Evolutionary conservation across 2,797 vertebrate genomes (phyloP), one percentile per base, ranked within the genome.

Genomic region (Hybognathus amarus): DNA sequence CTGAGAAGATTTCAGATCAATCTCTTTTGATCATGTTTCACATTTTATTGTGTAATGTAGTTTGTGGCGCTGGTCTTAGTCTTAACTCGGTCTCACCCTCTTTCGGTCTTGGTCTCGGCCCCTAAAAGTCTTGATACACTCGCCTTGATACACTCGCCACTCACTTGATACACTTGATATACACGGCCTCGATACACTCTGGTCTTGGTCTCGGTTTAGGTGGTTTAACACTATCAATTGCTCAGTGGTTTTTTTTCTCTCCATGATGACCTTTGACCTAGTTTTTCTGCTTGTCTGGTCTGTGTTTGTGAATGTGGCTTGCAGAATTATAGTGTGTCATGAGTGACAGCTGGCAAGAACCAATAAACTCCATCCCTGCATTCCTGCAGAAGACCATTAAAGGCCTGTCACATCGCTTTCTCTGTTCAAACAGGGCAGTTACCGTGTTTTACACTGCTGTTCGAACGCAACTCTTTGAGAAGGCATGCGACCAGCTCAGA

Each of bases 311-410:
- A 80, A 68, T 69, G 22, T 40, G 52, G 11, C 66, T 87, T 82
- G 66, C 81, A 91, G 92, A 93, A 84, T 93, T 92, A 92, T 77
- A 87, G 88, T 87, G 84, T 87, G 91, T 91, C 92, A 90, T 77
- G 87, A 86, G 87, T 92, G 91, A 93, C 94, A 93, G 91, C 92
- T 93, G 92, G 90, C 87, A 87, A 89, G 91, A 90, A 88, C 89
- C 90, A 90, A 90, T 92, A 93, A 94, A 94, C 89, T 52, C 70
- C 81, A 83, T 89, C 84, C 81, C 82, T 80, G 40, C 93, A 94
- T 95, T 94, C 94, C 91, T 91, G 52, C 77, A 70, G 85, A 85
- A 80, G 36, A 81, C 87, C 85, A 68, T 92, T 91, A 91, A 92
- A 93, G 92, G 92, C 90, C 91, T 77, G 47, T 2, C 45, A 17